Base-by-base conservation (phyloP, 2,888 invertebrate genomes). In the Furcula furcula region DNA sequence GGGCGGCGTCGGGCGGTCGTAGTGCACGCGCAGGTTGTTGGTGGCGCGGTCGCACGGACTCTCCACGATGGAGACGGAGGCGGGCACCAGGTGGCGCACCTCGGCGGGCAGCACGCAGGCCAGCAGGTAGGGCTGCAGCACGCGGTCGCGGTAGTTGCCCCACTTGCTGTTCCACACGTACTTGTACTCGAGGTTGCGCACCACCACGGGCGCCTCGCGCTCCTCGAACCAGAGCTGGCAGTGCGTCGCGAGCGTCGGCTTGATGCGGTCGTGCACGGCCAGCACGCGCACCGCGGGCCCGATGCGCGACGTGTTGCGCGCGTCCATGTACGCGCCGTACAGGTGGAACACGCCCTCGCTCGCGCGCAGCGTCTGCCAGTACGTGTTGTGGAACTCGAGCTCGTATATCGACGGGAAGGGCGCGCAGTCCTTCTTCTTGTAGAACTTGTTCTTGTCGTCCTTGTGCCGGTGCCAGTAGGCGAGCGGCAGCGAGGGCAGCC, bases 91-190 rank as follows among this genome's bases (percentile, higher is more conserved):
- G 38, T 92, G 90, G 33, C 92, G 91, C 74, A 94, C 94, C 10
- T 91, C 91, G 45, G 91, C 91, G 0, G 97, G 97, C 55, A 97
- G 91, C 68, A 95, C 94, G 79, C 97, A 97, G 11, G 97, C 96
- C 48, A 96, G 93, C 55, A 97, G 90, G 75, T 96, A 97, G 0
- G 97, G 97, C 82, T 97, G 97, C 74, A 96, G 95, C 47, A 97
- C 94, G 32, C 94, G 94, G 77, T 97, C 95, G 70, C 95, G 94
- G 83, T 96, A 96, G 82, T 97, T 97, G 39, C 97, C 97, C 97
- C 97, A 97, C 78, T 96, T 96, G 60, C 93, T 93, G 76, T 96
- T 95, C 97, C 97, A 97, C 56, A 97, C 95, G 76, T 97, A 97
- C 75, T 97, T 97, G 86, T 97, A 97, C 79, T 97, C 97, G 55